These are phyloP conservation scores for Grus americana DNA, from an alignment of 2,113 vertebrate species.

Conservation along the genomic window DNA sequence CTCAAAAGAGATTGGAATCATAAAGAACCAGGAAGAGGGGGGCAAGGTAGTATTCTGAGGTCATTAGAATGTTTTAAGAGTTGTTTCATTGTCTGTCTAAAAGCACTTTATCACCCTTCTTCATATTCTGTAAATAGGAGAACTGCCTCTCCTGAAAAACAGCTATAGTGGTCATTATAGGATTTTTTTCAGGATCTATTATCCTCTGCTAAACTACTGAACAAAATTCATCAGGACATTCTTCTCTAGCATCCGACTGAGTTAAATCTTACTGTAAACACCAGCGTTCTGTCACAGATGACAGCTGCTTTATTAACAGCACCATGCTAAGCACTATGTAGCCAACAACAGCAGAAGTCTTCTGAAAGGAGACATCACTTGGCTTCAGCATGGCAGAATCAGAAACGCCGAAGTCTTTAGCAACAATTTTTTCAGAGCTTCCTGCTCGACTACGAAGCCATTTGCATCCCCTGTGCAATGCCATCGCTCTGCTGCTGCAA, in stretches of 20 bases:
- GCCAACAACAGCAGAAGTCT: neutral
- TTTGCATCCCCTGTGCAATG: accelerated
- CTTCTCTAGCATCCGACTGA: neutral
- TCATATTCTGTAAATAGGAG: constrained; percentile 3
- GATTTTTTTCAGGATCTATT: neutral
- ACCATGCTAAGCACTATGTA: neutral
- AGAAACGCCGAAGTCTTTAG: neutral
- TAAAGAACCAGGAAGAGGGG: neutral
- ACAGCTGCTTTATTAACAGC: neutral
- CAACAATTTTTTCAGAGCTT: neutral
- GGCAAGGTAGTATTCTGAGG: neutral
- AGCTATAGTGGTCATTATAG: neutral
- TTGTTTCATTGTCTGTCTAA: neutral
- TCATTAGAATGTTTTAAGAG: constrained; percentile 15
- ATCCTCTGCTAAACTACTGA: neutral
- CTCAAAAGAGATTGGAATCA: constrained; percentile 16
- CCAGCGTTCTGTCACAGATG: neutral
- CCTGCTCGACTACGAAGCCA: accelerated
- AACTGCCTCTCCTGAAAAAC: neutral
- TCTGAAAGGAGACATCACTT: neutral
- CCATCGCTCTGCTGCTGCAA: neutral
- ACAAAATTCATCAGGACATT: neutral
- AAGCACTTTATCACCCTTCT: neutral
- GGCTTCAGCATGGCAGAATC: neutral
- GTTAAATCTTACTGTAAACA: neutral